Evolutionary conservation across 2,888 invertebrate genomes (phyloP), one percentile per base, ranked within the genome.

Genomic region (Platerodrilus igneus): DNA sequence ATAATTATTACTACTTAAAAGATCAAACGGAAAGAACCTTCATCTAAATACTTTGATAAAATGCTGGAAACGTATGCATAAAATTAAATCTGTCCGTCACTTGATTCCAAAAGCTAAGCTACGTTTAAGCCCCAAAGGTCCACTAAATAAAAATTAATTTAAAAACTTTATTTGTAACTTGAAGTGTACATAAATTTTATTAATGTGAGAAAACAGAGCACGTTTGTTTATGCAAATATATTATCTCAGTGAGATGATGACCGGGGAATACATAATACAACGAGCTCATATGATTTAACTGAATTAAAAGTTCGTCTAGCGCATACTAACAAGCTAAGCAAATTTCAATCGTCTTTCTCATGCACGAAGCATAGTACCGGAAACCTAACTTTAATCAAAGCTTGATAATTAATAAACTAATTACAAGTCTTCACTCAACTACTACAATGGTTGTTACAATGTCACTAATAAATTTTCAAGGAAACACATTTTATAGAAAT

Each of bases 211-310:
- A 41, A 50, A 46, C 47, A 47, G 45, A 42, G 48, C 51, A 51
- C 55, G 55, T 53, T 52, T 53, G 52, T 52, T 51, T 53, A 47
- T 51, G 49, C 53, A 52, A 53, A 52, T 52, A 51, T 50, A 53
- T 55, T 53, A 55, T 51, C 52, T 50, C 38, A 25, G 36, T 34
- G 33, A 33, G 38, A 46, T 47, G 47, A 51, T 50, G 53, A 46
- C 54, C 50, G 45, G 46, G 38, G 57, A 54, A 55, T 55, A 52
- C 55, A 47, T 55, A 57, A 56, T 53, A 50, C 49, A 48, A 39
- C 37, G 38, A 47, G 47, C 51, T 52, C 53, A 48, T 55, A 51
- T 54, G 51, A 48, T 50, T 48, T 52, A 47, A 55, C 52, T 33
- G 48, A 50, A 48, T 52, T 51, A 53, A 53, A 50, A 48, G 48